Base-by-base conservation (phyloP, 2,888 invertebrate species). In the Temnothorax rugatulus region DNA sequence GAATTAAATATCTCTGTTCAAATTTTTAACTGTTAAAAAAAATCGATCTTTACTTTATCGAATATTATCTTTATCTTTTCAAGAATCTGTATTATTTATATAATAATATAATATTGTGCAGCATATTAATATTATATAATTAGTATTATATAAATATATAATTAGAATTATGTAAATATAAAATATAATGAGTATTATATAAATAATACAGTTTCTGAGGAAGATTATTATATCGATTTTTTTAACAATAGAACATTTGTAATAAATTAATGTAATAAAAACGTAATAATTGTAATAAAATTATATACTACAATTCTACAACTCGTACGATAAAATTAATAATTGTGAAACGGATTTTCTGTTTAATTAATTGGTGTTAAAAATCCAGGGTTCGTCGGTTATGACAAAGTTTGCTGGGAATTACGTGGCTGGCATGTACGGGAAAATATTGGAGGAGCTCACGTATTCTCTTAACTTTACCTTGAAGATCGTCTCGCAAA, bases 391-490 rank as follows among this genome's bases (percentile, higher is more conserved):
- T 18, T 9, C 34, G n/a, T 15, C 41, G 2, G 18, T 84, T 13
- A 3, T 61, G 9, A 4, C 7, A 13, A 0, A 25, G 0, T 8
- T 69, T 0, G n/a, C 41, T 5, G 64, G 38, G 0, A 44, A 34
- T 5, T 15, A 61, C 13, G 47, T 86, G 8, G 15, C 11, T 4
- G 84, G 73, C 18, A 76, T 66, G 18, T 73, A 87, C 0, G 79
- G 68, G 0, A 69, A 38, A 18, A 59, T 84, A 8, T 5, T 87
- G 2, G 7, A 1, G 0, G 88, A 89, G 38, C 83, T 90, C 1
- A 15, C 41, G n/a, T 7, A 50, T 2, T 25, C 71, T 4, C 13
- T 90, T 2, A 89, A 88, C 57, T 88, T 90, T 11, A 87, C 87
- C 1, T 2, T 88, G 3, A 9, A 81, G 0, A 5, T 84, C 8